Evolutionary conservation across 2,797 vertebrate genomes (phyloP).

Genomic region (Myripristis jacobus): DNA sequence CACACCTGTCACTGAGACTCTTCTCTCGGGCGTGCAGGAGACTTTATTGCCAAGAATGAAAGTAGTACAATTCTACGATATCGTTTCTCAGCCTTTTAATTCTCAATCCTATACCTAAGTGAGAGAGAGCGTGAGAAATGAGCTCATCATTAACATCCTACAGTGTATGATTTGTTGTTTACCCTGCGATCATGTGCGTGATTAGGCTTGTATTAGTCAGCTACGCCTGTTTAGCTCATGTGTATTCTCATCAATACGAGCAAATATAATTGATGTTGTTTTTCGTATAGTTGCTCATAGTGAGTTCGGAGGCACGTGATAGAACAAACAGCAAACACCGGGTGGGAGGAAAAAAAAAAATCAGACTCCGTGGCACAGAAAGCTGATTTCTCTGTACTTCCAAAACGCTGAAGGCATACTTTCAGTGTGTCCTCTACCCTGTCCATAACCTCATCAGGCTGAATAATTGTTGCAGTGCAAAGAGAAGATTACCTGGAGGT

Average conservation of each 20-base stretch:
- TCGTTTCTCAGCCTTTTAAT: too few species aligned
- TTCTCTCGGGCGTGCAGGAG: too few species aligned
- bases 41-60: too few species aligned
- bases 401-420: slow-evolving; percentile 52
- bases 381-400: slow-evolving; percentile 25
- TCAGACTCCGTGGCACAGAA: slow-evolving; percentile 18
- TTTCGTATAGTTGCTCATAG: slow-evolving; percentile 38
- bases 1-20: too few species aligned
- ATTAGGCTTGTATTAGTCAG: slow-evolving; percentile 35
- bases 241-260: slow-evolving; percentile 52
- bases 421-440: slow-evolving; percentile 58
- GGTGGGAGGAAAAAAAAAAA: slow-evolving; percentile 42
- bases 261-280: slow-evolving; percentile 66
- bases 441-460: slow-evolving; percentile 73
- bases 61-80: too few species aligned
- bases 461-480: slow-evolving; percentile 70
- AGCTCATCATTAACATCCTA: slow-evolving; percentile 33
- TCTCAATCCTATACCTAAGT: too few species aligned
- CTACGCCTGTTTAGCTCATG: slow-evolving; percentile 44
- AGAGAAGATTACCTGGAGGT: slow-evolving; percentile 70
- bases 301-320: slow-evolving; percentile 43
- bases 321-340: slow-evolving; percentile 43
- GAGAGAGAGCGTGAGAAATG: slow-evolving; percentile 30
- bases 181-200: slow-evolving; percentile 45
- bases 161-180: slow-evolving; percentile 39